Conservation (phyloP, 2,797 vertebrate species). For the Tapirus indicus region DNA sequence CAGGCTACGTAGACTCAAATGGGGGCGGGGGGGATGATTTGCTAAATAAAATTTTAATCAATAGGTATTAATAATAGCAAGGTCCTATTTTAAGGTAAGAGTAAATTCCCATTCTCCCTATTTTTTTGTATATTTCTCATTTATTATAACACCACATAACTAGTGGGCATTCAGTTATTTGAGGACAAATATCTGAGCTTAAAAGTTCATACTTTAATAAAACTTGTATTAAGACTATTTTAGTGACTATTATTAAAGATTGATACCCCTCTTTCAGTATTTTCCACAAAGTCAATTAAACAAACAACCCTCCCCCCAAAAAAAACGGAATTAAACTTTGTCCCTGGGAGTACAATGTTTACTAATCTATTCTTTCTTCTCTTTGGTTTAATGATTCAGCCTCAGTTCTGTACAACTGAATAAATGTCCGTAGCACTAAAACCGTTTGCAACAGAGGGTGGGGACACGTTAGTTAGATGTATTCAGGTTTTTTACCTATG, state of each 20-base stretch:
- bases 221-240: conserved; percentile 29
- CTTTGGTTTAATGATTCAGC: background rate
- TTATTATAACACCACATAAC: background rate
- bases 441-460: background rate
- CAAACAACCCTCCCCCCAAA: background rate
- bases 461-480: no score
- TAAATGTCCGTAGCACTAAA: background rate
- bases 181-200: background rate
- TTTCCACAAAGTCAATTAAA: background rate
- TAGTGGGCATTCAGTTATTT: background rate
- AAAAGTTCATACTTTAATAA: background rate
- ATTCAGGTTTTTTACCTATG: background rate
- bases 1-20: background rate
- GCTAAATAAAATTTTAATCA: conserved; percentile 15
- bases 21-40: background rate
- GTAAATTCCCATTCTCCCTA: background rate
- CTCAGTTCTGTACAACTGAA: background rate
- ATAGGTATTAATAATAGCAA: background rate
- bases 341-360: background rate
- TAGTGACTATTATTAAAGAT: background rate
- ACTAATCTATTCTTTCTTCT: background rate
- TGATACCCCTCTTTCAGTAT: background rate
- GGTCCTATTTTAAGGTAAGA: background rate
- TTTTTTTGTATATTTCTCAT: background rate
- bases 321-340: background rate